Percentiles rank a stretch among this genome's conserved stretches.
Evolutionary conservation across 2,888 invertebrate species (phyloP).

Genomic region (Drosophila vallismaia): DNA sequence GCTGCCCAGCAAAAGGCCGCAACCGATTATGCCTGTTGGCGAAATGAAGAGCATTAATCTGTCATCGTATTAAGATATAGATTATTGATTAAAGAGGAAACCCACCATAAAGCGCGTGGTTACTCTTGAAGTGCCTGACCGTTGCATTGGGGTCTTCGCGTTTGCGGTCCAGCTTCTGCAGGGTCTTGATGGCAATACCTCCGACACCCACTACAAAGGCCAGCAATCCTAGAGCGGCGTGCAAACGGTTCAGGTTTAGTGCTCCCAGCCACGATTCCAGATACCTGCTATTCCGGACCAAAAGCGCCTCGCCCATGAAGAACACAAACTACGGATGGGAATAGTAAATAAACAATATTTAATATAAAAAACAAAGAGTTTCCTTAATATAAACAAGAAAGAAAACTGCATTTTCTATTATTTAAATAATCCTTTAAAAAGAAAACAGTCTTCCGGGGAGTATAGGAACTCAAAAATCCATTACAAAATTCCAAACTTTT

Average conservation of each 20-base stretch:
- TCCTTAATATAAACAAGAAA: background rate
- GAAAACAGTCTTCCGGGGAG: too few species aligned
- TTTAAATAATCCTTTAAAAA: too few species aligned
- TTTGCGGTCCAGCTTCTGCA: constrained; percentile 60
- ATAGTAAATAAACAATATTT: background rate
- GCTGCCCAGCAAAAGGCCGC: constrained; percentile 63
- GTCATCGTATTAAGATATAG: constrained; percentile 9
- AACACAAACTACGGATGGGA: constrained; percentile 72
- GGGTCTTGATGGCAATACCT: constrained; percentile 68
- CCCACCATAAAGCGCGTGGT: constrained; percentile 78
- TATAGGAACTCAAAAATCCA: too few species aligned
- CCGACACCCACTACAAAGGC: constrained; percentile 77
- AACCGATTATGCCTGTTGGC: constrained; percentile 72
- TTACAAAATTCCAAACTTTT: too few species aligned
- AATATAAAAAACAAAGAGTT: background rate
- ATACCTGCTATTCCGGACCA: constrained; percentile 70
- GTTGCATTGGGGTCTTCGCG: constrained; percentile 74
- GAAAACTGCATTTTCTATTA: too few species aligned
- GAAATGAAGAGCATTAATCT: constrained; percentile 30
- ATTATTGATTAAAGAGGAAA: background rate
- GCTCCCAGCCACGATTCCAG: constrained; percentile 57
- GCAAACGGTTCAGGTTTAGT: constrained; percentile 63
- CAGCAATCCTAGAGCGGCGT: constrained; percentile 69
- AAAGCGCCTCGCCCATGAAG: constrained; percentile 78
- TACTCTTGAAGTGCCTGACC: constrained; percentile 74